These are phyloP conservation scores for Propithecus perrieri DNA, from an alignment of 2,797 vertebrate genomes.

Conservation along the genomic window DNA sequence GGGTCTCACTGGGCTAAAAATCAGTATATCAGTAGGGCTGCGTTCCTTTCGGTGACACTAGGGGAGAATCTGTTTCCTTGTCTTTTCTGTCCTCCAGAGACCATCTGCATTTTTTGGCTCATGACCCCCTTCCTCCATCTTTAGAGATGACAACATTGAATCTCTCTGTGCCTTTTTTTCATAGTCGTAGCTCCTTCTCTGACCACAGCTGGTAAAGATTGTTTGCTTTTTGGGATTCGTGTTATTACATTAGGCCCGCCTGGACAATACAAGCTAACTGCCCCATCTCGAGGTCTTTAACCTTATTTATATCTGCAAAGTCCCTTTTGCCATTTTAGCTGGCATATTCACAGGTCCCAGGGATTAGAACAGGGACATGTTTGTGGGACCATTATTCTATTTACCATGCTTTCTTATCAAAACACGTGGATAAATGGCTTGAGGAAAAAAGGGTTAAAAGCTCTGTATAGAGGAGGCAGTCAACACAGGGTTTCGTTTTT, in stretches of 20 bases:
- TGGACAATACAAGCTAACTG: background rate
- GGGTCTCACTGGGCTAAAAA: background rate
- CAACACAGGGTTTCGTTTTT: background rate
- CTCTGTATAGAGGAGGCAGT: background rate
- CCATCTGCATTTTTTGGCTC: background rate
- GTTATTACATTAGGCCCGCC: background rate
- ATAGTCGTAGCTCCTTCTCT: background rate
- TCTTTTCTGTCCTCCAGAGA: background rate
- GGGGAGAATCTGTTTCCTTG: background rate
- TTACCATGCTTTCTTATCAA: background rate
- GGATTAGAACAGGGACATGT: background rate
- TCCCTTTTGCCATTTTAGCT: background rate
- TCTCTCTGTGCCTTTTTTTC: background rate
- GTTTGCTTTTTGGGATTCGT: background rate
- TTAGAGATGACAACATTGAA: background rate
- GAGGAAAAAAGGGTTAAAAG: background rate
- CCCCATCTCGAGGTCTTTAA: background rate
- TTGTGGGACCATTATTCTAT: background rate
- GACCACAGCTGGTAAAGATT: background rate
- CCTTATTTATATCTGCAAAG: background rate
- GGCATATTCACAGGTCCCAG: background rate
- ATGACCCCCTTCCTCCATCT: background rate
- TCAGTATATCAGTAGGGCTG: background rate
- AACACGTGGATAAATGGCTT: background rate
- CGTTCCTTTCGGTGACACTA: accelerated